phyloP scores from a whole-genome alignment of 2,888 invertebrate genomes.

The Halictus ligatus region DNA sequence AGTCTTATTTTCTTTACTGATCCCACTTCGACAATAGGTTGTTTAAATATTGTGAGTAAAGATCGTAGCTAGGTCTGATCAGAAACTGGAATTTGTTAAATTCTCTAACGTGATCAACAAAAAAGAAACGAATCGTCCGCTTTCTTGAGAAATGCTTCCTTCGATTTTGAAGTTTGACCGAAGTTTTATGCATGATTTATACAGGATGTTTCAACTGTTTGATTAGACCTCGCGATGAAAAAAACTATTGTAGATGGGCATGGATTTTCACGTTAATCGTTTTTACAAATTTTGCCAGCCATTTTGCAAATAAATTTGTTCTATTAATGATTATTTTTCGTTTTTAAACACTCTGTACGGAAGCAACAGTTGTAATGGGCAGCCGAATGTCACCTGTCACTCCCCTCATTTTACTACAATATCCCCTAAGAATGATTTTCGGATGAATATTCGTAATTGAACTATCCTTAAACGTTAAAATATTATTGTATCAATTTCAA shows the following conservation, averaged over 20 bases:
- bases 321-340: not conserved
- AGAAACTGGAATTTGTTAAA: slow-evolving; percentile 26
- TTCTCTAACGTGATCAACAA: slow-evolving; percentile 17
- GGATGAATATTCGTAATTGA: not conserved
- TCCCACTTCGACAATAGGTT: slow-evolving; percentile 24
- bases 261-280: not conserved
- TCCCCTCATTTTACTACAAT: not conserved
- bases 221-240: not conserved
- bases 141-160: slow-evolving; percentile 11
- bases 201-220: not conserved
- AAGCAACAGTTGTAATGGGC: not conserved
- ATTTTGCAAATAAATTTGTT: not conserved
- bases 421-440: slow-evolving; percentile 13
- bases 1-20: slow-evolving; percentile 42
- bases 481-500: slow-evolving; percentile 28
- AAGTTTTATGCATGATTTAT: not conserved
- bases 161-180: not conserved
- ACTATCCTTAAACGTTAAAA: slow-evolving; percentile 8
- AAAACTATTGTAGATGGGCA: not conserved
- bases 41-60: slow-evolving; percentile 22
- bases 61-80: slow-evolving; percentile 20
- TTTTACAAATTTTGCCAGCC: not conserved
- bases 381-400: not conserved
- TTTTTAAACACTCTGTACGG: not conserved
- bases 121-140: not conserved